phyloP scores from a whole-genome alignment of 1,140 invertebrate species.

The Sycophaga agraensis region DNA sequence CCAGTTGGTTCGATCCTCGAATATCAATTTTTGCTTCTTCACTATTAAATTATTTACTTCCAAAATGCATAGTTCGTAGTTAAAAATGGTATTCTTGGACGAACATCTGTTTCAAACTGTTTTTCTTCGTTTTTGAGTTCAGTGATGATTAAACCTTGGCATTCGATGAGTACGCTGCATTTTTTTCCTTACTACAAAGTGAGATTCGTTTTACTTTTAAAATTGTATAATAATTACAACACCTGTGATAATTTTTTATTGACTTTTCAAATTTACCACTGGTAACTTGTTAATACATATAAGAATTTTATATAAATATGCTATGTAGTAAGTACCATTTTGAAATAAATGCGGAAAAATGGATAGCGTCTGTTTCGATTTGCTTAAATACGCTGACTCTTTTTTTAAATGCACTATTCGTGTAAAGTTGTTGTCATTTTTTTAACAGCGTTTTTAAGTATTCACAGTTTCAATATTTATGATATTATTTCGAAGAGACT shows the following conservation, averaged over 20 bases:
- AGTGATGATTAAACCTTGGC: slow-evolving; percentile 14
- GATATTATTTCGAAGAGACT: slow-evolving; percentile 19
- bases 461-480: neutral
- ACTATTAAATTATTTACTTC: too few relatives aligned
- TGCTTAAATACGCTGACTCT: slow-evolving; percentile 19
- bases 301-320: neutral
- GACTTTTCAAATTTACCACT: too few relatives aligned
- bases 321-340: neutral
- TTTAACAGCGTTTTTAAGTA: slow-evolving; percentile 21
- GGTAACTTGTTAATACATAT: too few relatives aligned
- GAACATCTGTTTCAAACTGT: too few relatives aligned
- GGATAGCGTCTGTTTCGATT: neutral
- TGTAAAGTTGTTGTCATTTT: slow-evolving; percentile 7
- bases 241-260: too few relatives aligned
- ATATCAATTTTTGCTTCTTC: too few relatives aligned
- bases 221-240: neutral
- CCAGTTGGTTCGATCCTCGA: too few relatives aligned
- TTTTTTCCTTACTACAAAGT: slow-evolving; percentile 6
- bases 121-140: slow-evolving; percentile 14
- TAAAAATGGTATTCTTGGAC: too few relatives aligned
- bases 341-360: slow-evolving; percentile 4
- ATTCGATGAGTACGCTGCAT: slow-evolving; percentile 9
- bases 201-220: neutral
- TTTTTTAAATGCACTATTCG: neutral
- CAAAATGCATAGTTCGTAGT: too few relatives aligned